These are phyloP conservation scores for Poecilia wingei DNA, from an alignment of 2,797 vertebrate genomes.

Conservation along the genomic window DNA sequence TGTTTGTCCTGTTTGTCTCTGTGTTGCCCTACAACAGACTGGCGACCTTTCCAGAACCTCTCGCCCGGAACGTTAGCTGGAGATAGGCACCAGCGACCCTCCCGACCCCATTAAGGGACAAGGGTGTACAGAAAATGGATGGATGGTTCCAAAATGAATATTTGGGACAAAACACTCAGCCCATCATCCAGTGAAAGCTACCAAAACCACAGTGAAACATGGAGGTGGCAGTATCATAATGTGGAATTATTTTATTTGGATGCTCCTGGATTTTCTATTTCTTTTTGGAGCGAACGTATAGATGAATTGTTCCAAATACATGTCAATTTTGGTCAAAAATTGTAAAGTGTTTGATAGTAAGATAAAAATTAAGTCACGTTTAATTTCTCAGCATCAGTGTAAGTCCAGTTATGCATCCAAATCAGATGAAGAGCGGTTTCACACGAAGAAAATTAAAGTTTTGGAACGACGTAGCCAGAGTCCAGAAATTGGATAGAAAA, in stretches of 20 bases:
- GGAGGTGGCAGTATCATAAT: background rate
- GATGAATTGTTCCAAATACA: background rate
- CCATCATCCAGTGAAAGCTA: background rate
- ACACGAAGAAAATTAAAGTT: background rate
- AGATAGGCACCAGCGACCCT: no score
- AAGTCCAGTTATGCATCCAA: background rate
- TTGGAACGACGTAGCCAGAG: background rate
- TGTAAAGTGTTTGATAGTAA: background rate
- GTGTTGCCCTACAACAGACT: no score
- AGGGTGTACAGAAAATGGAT: no score
- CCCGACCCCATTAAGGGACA: no score
- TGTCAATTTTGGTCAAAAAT: background rate
- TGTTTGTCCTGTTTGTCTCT: no score
- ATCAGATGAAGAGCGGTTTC: background rate
- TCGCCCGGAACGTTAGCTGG: no score
- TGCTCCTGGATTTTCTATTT: background rate
- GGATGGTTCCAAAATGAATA: background rate
- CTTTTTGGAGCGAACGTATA: no score
- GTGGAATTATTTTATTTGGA: background rate
- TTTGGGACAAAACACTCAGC: background rate
- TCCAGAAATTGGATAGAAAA: background rate
- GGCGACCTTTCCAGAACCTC: no score
- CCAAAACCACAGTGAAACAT: background rate
- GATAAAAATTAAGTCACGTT: background rate
- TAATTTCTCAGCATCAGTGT: background rate